A percentile compares a stretch with the other conserved stretches of the same genome.
phyloP scores from a whole-genome alignment of 1,140 invertebrate species.

The Drosophila sturtevanti region DNA sequence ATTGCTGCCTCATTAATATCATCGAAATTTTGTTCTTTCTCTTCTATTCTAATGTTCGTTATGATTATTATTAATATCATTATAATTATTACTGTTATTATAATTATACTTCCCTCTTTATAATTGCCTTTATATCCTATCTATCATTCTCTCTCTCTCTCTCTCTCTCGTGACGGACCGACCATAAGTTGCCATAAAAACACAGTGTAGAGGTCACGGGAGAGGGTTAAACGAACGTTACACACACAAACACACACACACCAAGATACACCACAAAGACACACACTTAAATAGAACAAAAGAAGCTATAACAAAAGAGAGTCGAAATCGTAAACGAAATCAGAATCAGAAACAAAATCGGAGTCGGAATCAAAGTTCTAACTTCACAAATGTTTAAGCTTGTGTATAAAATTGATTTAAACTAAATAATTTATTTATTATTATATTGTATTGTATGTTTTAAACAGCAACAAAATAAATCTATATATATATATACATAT shows the following conservation, averaged over 20 bases:
- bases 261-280: no score
- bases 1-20: conserved; percentile 48
- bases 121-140: no score
- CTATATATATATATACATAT: conserved; percentile 26
- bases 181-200: conserved; percentile 51
- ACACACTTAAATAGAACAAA: conserved; percentile 35
- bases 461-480: conserved; percentile 44
- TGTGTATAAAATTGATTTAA: conserved; percentile 52
- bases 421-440: conserved; percentile 62
- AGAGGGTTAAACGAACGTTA: not conserved
- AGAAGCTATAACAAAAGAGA: conserved; percentile 41
- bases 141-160: not conserved
- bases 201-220: conserved; percentile 35
- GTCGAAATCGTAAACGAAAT: conserved; percentile 11
- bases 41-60: not conserved
- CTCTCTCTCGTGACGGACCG: conserved; percentile 1
- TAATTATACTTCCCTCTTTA: not conserved
- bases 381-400: conserved; percentile 32
- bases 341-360: not conserved
- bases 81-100: not conserved
- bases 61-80: not conserved
- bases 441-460: conserved; percentile 56
- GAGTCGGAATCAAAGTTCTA: not conserved
- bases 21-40: not conserved
- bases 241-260: not conserved